Conservation (phyloP, 2,113 vertebrate species). For the Campylomormyrus tamandua region DNA sequence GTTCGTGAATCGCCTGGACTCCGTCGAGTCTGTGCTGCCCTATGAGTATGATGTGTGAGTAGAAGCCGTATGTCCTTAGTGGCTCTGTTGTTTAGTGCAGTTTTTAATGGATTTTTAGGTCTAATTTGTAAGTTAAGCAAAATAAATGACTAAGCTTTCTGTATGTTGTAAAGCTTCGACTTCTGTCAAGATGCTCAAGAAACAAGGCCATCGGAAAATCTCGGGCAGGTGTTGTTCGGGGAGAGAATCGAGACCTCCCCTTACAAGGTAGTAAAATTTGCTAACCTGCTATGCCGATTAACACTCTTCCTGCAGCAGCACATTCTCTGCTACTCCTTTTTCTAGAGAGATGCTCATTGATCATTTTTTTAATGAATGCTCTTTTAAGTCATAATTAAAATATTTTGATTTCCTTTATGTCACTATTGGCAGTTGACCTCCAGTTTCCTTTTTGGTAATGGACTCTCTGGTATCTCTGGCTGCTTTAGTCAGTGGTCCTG, state of each 20-base stretch:
- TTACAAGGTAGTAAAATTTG: slow-evolving; percentile 72
- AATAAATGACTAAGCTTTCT: background rate
- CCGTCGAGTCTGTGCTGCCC: slow-evolving; percentile 95
- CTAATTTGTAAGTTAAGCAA: background rate
- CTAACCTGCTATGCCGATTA: background rate
- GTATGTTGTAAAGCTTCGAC: slow-evolving; percentile 66
- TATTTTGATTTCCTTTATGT: background rate
- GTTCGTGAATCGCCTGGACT: slow-evolving; percentile 96
- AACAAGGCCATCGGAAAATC: slow-evolving; percentile 91
- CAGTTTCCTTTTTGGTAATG: background rate
- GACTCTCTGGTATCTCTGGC: background rate
- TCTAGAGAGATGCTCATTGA: background rate
- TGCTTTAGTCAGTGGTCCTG: background rate
- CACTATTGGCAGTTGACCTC: background rate
- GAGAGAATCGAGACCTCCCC: slow-evolving; percentile 95
- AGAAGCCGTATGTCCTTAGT: background rate
- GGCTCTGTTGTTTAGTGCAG: background rate
- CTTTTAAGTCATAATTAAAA: background rate
- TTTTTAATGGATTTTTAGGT: background rate
- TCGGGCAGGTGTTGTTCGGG: slow-evolving; percentile 94
- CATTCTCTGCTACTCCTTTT: background rate
- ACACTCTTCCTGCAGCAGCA: background rate
- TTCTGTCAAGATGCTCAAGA: slow-evolving; percentile 83
- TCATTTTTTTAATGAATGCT: background rate
- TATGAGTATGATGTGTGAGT: slow-evolving; percentile 98